Evolutionary conservation across 2,113 vertebrate genomes (phyloP).

Genomic region (Panthera tigris): DNA sequence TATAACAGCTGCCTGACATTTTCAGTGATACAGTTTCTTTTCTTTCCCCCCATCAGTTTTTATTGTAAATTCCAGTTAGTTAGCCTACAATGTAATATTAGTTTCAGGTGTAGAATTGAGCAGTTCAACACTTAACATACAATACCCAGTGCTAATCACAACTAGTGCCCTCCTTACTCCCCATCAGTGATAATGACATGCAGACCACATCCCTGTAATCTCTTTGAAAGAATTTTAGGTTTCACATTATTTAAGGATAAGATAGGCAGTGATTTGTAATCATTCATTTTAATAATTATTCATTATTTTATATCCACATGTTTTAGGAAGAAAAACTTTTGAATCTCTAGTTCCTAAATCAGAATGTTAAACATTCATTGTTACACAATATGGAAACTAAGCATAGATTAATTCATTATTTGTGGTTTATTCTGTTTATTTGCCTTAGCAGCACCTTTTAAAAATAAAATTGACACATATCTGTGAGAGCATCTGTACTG

Average conservation of each 20-base stretch:
- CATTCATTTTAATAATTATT: not conserved
- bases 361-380: not conserved
- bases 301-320: not conserved
- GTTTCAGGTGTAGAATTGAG: not conserved
- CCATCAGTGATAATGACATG: not conserved
- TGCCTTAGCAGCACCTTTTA: not conserved
- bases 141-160: not conserved
- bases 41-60: not conserved
- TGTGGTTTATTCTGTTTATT: not conserved
- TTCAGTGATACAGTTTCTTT: not conserved
- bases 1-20: not conserved
- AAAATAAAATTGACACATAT: not conserved
- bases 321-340: not conserved
- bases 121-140: not conserved
- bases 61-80: not conserved
- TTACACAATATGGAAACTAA: not conserved
- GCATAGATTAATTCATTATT: not conserved
- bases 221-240: not conserved
- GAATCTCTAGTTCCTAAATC: not conserved
- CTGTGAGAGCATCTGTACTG: not conserved
- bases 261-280: not conserved
- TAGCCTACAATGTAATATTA: not conserved
- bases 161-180: not conserved
- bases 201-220: not conserved
- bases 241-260: not conserved